A percentile compares a stretch with the other conserved stretches of the same genome.
These are phyloP conservation scores for Manis crassicaudata DNA, from an alignment of 2,797 vertebrate species.

Conservation along the genomic window DNA sequence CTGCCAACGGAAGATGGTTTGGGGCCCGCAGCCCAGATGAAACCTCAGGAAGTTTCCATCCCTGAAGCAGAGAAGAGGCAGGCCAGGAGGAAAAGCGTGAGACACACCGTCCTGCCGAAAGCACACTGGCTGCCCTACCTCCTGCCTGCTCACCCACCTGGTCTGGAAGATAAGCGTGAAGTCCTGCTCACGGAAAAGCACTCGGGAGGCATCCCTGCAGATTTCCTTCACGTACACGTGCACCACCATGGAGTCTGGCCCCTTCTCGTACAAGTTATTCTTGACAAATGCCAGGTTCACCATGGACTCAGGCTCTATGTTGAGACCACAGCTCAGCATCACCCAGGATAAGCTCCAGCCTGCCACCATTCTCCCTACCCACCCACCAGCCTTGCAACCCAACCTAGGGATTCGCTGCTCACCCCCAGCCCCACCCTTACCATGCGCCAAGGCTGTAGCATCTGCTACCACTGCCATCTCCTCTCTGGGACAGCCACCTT, in stretches of 20 bases:
- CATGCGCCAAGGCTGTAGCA: conserved; percentile 88
- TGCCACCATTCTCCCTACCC: not conserved
- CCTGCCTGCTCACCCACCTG: conserved; percentile 86
- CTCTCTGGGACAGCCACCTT: conserved; percentile 90
- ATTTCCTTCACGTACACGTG: conserved; percentile 97
- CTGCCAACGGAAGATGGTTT: conserved; percentile 98
- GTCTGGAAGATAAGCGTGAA: conserved; percentile 98
- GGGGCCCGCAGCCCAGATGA: conserved; percentile 93
- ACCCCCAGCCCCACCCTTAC: conserved; percentile 83
- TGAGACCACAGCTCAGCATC: conserved; percentile 42
- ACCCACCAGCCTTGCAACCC: not conserved
- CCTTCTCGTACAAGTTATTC: conserved; percentile 97
- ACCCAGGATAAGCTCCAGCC: not conserved
- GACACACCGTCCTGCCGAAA: not conserved
- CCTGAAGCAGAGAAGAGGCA: conserved; percentile 83
- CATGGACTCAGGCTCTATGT: conserved; percentile 91
- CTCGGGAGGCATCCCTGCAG: conserved; percentile 91
- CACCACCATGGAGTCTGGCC: conserved; percentile 97
- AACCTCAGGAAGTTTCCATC: conserved; percentile 94
- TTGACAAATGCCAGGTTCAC: conserved; percentile 94
- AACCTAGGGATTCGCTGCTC: not conserved
- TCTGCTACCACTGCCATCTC: conserved; percentile 87
- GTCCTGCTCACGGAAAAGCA: conserved; percentile 98
- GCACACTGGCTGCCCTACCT: not conserved
- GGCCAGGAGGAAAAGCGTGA: not conserved